phyloP scores from a whole-genome alignment of 2,888 invertebrate species.

The Gandaritis pyraliata region DNA sequence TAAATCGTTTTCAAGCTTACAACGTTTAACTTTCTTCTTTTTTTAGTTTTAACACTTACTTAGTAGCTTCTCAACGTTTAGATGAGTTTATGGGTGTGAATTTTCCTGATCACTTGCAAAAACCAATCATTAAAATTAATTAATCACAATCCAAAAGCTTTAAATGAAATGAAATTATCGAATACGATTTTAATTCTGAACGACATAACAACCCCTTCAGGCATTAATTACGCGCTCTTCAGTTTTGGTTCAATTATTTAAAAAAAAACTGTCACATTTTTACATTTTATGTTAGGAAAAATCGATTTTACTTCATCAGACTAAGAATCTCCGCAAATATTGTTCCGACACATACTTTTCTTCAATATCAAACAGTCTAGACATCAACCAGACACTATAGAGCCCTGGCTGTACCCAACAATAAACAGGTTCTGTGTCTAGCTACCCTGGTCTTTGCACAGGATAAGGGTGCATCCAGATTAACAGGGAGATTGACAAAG shows the following conservation, averaged over 20 bases:
- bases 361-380: slow-evolving; percentile 75
- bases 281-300: slow-evolving; percentile 22
- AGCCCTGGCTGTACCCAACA: slow-evolving; percentile 40
- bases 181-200: slow-evolving; percentile 15
- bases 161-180: slow-evolving; percentile 13
- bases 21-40: too few relatives aligned
- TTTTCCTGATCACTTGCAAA: too few relatives aligned
- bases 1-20: too few relatives aligned
- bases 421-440: slow-evolving; percentile 4
- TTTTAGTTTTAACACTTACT: too few relatives aligned
- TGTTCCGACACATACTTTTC: slow-evolving; percentile 70
- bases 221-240: slow-evolving; percentile 18
- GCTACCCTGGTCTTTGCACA: slow-evolving; percentile 22
- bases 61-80: too few relatives aligned
- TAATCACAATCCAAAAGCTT: slow-evolving; percentile 4
- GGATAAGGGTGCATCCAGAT: slow-evolving; percentile 79
- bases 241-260: background rate
- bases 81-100: too few relatives aligned
- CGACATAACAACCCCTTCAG: slow-evolving; percentile 19
- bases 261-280: too few relatives aligned
- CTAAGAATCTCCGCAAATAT: slow-evolving; percentile 76
- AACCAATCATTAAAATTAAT: slow-evolving; percentile 13
- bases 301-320: slow-evolving; percentile 56
- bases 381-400: slow-evolving; percentile 51
- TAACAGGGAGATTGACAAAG: slow-evolving; percentile 81